phyloP scores from a whole-genome alignment of 2,113 vertebrate genomes.

The Butorides virescens region DNA sequence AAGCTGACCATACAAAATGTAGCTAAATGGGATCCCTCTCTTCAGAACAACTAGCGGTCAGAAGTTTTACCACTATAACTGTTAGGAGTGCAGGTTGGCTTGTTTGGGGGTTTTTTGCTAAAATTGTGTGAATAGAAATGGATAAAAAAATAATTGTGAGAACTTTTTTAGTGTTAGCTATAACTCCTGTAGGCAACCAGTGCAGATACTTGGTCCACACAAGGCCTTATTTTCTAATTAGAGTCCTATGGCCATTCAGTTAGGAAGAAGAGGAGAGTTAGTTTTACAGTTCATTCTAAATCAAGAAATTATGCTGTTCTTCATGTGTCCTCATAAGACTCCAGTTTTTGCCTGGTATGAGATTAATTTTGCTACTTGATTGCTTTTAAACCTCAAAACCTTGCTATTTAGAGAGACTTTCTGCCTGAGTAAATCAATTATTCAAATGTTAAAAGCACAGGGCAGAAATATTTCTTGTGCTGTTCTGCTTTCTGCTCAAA shows the following conservation, averaged over 20 bases:
- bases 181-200: not conserved
- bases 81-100: not conserved
- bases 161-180: not conserved
- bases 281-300: not conserved
- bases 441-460: constrained; percentile 48
- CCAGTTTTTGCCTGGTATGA: not conserved
- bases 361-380: not conserved
- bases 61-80: not conserved
- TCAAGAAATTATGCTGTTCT: not conserved
- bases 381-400: constrained; percentile 31
- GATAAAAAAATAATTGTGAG: not conserved
- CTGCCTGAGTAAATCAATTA: constrained; percentile 44
- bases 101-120: not conserved
- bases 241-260: not conserved
- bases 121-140: not conserved
- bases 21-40: not conserved
- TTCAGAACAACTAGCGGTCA: not conserved
- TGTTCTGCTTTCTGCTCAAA: constrained; percentile 42
- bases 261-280: not conserved
- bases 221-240: not conserved
- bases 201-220: not conserved
- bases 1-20: not conserved
- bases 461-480: constrained; percentile 2
- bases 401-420: not conserved
- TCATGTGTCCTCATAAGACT: not conserved